These are phyloP conservation scores for Eulemur albifrons DNA, from an alignment of 2,797 vertebrate genomes.

Conservation along the genomic window DNA sequence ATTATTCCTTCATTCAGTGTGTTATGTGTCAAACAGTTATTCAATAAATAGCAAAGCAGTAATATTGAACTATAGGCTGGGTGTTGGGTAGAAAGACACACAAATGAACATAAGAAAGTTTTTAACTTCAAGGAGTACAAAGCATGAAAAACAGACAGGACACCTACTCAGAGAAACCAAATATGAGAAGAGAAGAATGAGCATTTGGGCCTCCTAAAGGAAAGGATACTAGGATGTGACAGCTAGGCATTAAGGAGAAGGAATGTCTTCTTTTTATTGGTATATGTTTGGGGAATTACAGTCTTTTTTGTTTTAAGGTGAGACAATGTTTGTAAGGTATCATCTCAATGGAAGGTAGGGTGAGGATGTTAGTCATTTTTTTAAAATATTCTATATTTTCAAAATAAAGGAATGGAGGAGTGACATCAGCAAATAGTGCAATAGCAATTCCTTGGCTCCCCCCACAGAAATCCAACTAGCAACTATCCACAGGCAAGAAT, in stretches of 20 bases:
- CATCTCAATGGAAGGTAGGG: neutral
- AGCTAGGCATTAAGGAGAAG: neutral
- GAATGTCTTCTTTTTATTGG: neutral
- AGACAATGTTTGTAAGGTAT: neutral
- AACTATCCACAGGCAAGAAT: neutral
- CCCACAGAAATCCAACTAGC: neutral
- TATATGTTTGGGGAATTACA: neutral
- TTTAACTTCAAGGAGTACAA: neutral
- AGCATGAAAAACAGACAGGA: neutral
- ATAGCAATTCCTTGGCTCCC: neutral
- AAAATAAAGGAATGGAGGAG: neutral
- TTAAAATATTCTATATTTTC: neutral
- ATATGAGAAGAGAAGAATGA: neutral
- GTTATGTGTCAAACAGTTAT: neutral
- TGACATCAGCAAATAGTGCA: neutral
- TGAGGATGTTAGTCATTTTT: neutral
- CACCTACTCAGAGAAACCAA: neutral
- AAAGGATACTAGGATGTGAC: neutral
- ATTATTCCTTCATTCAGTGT: neutral
- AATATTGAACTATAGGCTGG: neutral
- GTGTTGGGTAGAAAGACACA: neutral
- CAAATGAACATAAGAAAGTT: neutral
- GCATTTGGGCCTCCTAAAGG: neutral
- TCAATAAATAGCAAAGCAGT: neutral
- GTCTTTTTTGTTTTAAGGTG: neutral